These are phyloP conservation scores for Platichthys stellatus DNA, from an alignment of 2,113 vertebrate species.

Conservation along the genomic window DNA sequence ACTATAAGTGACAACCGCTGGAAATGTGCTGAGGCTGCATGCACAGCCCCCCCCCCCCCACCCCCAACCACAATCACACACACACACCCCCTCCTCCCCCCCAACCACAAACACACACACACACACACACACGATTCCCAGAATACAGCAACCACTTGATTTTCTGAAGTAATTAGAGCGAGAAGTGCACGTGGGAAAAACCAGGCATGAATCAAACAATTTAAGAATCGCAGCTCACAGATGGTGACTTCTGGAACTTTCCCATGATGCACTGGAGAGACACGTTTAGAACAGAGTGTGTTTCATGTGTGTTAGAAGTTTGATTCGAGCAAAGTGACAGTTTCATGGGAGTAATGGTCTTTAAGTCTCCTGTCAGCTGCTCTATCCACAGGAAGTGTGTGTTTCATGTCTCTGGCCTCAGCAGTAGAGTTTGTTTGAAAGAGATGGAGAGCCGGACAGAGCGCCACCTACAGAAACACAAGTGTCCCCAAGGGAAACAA, in stretches of 20 bases:
- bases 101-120: not conserved
- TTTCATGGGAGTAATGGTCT: not conserved
- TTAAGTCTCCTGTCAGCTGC: not conserved
- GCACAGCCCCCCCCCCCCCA: constrained; percentile 14
- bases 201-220: not conserved
- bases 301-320: not conserved
- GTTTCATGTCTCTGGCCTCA: constrained; percentile 20
- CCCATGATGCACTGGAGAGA: constrained; percentile 4
- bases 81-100: constrained; percentile 11
- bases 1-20: constrained; percentile 68
- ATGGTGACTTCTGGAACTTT: constrained; percentile 9
- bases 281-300: not conserved
- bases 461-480: constrained; percentile 16
- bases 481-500: not conserved
- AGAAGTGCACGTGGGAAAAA: constrained; percentile 13
- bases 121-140: constrained; percentile 51
- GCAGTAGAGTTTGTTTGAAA: not conserved
- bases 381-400: not conserved
- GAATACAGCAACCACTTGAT: constrained; percentile 43
- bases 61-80: not conserved
- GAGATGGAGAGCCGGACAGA: not conserved
- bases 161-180: constrained; percentile 39
- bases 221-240: not conserved
- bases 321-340: constrained; percentile 1
- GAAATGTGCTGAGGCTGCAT: constrained; percentile 62